Base-by-base conservation (phyloP, 1,140 invertebrate species). In the Archivesica marissinica region DNA sequence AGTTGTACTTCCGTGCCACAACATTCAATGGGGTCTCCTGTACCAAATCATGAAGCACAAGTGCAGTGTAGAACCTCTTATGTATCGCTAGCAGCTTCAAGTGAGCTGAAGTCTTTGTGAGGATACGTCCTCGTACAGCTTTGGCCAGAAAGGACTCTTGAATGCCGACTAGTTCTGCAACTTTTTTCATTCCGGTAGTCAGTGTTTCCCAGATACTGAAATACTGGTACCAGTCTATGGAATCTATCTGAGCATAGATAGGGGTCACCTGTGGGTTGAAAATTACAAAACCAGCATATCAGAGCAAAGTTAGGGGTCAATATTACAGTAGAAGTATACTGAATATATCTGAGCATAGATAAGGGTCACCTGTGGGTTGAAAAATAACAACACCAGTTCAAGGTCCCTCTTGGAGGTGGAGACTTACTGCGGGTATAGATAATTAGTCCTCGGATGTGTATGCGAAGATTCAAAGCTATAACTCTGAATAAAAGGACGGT, bases 41-140 rank as follows among this genome's bases (percentile, higher is more conserved):
- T 0, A 99, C 97, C 74, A 99, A 95, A 93, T 99, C 98, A 94
- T 98, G 96, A 72, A 99, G 94, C 1, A 98, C 97, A 68, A 99
- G 93, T 13, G 98, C 96, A 54, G 97, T 97, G 91, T 97, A 99
- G 95, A 99, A 99, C 92, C 98, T 95, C 88, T 68, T 56, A 90
- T 95, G 95, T 70, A 95, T 90, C 7, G 91, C 92, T 52, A 95
- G 75, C 39, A 90, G 89, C 41, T 89, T 91, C 44, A 93, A 94
- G 89, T 96, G 95, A 77, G 95, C 92, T 0, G 38, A 84, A 11
- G 91, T 92, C 38, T 92, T 95, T 75, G 94, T 95, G 50, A 94
- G 89, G 95, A 96, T 94, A 30, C 95, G 94, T 15, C 97, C 96
- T 90, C 96, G 95, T 88, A 98, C 95, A 20, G 96, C 97, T 59